Evolutionary conservation across 2,888 invertebrate species (phyloP), one percentile per base, ranked within the genome.

Genomic region (Incurvaria masculella): DNA sequence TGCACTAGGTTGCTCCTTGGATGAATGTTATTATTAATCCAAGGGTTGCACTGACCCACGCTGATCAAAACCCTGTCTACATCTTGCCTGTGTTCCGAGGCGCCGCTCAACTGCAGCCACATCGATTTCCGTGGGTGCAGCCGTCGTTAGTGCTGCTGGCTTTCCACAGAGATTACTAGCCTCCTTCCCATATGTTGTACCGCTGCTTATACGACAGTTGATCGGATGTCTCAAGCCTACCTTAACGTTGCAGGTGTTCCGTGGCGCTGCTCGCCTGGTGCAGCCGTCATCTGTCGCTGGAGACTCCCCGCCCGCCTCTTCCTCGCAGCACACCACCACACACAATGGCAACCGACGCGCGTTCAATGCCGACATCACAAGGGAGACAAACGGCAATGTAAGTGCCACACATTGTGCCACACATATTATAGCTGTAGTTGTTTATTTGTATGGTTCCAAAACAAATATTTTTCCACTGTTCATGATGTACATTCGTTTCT

Each of bases 181-280:
- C n/a, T n/a, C n/a, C n/a, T n/a, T n/a, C n/a, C n/a, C n/a, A n/a
- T n/a, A n/a, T n/a, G n/a, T n/a, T n/a, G n/a, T n/a, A n/a, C n/a
- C n/a, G n/a, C n/a, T n/a, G n/a, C n/a, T n/a, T n/a, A n/a, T n/a
- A n/a, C n/a, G n/a, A n/a, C n/a, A n/a, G n/a, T n/a, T n/a, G n/a
- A n/a, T n/a, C n/a, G n/a, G n/a, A n/a, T n/a, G n/a, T n/a, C n/a
- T n/a, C n/a, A n/a, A n/a, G n/a, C n/a, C n/a, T n/a, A n/a, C n/a
- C n/a, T n/a, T n/a, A n/a, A n/a, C n/a, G n/a, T 21, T 41, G 3
- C 59, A 83, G 83, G 75, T 82, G 44, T 83, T 83, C 65, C 82
- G 82, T 56, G 84, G 84, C 46, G 84, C 84, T 4, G 84, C 84
- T 21, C 79, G 84, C 19, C 68, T 84, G 49, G 78, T 84, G 46